Percentiles rank a stretch among this genome's conserved stretches.
phyloP scores from a whole-genome alignment of 2,888 invertebrate genomes.

The Camptogramma bilineatum region DNA sequence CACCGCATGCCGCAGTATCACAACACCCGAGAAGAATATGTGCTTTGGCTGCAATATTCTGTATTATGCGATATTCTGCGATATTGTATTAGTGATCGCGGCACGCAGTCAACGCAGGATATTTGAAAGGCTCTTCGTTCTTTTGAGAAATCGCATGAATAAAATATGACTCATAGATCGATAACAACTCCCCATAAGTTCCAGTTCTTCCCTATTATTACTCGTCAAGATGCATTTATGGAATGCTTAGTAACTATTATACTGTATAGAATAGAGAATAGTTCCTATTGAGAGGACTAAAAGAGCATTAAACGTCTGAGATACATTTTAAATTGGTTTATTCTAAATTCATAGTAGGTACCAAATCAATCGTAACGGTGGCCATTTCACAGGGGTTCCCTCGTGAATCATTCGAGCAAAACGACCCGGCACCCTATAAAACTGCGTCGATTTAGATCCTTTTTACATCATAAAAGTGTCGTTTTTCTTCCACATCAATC shows the following conservation, averaged over 20 bases:
- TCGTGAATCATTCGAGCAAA: slow-evolving; percentile 30
- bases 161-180: slow-evolving; percentile 31
- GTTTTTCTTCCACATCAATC: slow-evolving; percentile 23
- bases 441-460: slow-evolving; percentile 22
- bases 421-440: slow-evolving; percentile 28
- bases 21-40: too few species aligned
- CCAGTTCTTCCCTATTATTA: slow-evolving; percentile 21
- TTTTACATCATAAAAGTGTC: slow-evolving; percentile 28
- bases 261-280: neutral
- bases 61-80: too few species aligned
- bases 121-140: slow-evolving; percentile 1
- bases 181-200: slow-evolving; percentile 21
- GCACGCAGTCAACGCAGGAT: slow-evolving; percentile 1
- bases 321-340: neutral
- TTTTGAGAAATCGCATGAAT: slow-evolving; percentile 22
- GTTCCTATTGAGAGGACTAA: neutral
- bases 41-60: too few species aligned
- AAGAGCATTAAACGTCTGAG: too few species aligned
- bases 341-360: slow-evolving; percentile 5
- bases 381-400: slow-evolving; percentile 27
- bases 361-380: slow-evolving; percentile 21
- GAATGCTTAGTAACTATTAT: slow-evolving; percentile 8
- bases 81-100: neutral
- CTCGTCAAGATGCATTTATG: slow-evolving; percentile 18
- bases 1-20: too few species aligned